These are phyloP conservation scores for Calvadosia cruxmelitensis DNA, from an alignment of 30 jellyfish, hydroid and myxozoan genomes.

Conservation along the genomic window DNA sequence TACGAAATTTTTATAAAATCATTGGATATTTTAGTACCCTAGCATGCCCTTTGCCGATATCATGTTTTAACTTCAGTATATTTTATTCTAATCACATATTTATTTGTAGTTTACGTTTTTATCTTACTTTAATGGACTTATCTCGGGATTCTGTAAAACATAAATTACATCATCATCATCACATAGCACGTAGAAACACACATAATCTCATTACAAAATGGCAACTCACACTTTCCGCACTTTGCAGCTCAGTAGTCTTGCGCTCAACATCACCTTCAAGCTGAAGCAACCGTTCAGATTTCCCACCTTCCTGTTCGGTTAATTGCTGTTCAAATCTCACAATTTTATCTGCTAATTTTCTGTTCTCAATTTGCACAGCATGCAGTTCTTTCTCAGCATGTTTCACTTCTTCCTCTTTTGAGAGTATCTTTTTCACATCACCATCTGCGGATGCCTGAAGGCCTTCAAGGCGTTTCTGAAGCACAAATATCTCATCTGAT, in stretches of 20 bases:
- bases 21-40: too few species aligned
- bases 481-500: not conserved
- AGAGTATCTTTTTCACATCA: not conserved
- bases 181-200: too few species aligned
- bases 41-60: too few species aligned
- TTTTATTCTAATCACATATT: too few species aligned
- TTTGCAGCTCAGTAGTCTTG: not conserved
- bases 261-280: not conserved
- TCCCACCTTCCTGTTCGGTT: slow-evolving; percentile 17
- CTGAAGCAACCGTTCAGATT: slow-evolving; percentile 3
- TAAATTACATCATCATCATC: too few species aligned
- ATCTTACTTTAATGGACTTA: too few species aligned
- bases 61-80: too few species aligned
- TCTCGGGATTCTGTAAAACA: too few species aligned
- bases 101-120: too few species aligned
- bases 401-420: not conserved
- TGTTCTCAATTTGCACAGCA: not conserved
- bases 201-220: not conserved
- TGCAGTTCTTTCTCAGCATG: not conserved
- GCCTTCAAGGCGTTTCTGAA: not conserved
- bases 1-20: too few species aligned
- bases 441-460: not conserved
- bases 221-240: not conserved
- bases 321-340: slow-evolving; percentile 12
- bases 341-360: slow-evolving; percentile 32